Conservation (phyloP, 2,888 invertebrate genomes). For the Ethmia dodecea region DNA sequence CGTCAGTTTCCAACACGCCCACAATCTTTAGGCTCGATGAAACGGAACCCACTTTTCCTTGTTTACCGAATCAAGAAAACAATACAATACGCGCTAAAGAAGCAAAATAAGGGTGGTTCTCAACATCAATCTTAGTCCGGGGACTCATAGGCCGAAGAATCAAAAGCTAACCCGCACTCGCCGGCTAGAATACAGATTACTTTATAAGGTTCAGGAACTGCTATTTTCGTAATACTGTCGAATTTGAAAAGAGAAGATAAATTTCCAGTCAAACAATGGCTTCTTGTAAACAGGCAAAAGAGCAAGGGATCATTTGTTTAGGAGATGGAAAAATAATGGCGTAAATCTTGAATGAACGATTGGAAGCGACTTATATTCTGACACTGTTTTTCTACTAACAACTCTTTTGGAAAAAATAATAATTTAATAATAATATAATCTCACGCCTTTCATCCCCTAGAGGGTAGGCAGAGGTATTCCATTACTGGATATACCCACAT, state of each 20-base stretch:
- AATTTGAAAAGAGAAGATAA: background rate
- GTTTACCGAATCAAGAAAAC: constrained; percentile 39
- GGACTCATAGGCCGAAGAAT: constrained; percentile 44
- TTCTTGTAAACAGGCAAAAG: background rate
- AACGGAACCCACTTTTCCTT: constrained; percentile 26
- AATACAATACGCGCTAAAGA: constrained; percentile 37
- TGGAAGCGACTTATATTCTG: no score
- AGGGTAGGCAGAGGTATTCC: no score
- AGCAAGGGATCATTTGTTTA: background rate
- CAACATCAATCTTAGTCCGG: constrained; percentile 56
- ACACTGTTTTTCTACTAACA: no score
- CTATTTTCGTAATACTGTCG: background rate
- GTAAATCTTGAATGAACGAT: no score
- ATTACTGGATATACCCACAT: no score
- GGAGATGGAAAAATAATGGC: no score
- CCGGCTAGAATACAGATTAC: constrained; percentile 59
- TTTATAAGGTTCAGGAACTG: constrained; percentile 21
- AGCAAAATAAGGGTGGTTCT: constrained; percentile 22
- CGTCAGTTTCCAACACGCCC: no score
- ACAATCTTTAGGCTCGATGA: no score
- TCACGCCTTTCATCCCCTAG: no score
- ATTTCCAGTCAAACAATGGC: background rate
- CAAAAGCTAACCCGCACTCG: constrained; percentile 49
- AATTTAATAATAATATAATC: no score
- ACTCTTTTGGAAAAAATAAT: no score